A percentile compares a stretch with the other conserved stretches of the same genome.
These are phyloP conservation scores for Leptopilina syphax DNA, from an alignment of 2,888 invertebrate species.

Conservation along the genomic window DNA sequence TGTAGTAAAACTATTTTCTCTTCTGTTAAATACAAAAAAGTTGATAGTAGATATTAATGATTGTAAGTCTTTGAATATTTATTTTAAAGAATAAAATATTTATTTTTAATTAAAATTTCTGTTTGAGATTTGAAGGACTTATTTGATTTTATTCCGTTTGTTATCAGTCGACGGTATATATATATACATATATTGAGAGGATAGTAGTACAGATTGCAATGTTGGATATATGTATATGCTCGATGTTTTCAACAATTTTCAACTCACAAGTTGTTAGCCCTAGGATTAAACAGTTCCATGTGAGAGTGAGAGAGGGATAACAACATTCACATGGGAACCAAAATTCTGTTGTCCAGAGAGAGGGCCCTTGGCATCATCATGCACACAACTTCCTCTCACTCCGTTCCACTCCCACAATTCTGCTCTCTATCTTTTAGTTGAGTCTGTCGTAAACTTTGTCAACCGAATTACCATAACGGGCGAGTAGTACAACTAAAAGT, in stretches of 20 bases:
- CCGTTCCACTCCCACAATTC: background rate
- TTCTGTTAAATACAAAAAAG: no score
- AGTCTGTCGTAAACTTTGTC: constrained; percentile 60
- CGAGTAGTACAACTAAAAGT: constrained; percentile 47
- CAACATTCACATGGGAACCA: constrained; percentile 17
- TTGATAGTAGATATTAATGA: no score
- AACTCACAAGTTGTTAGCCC: constrained; percentile 20
- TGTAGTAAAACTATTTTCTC: no score
- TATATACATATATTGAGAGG: background rate
- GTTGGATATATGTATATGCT: background rate
- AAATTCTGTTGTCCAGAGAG: constrained; percentile 11
- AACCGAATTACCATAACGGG: constrained; percentile 68
- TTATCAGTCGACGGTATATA: background rate
- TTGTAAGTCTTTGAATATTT: no score
- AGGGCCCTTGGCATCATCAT: constrained; percentile 18
- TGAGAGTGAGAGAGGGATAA: constrained; percentile 1
- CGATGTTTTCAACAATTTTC: constrained; percentile 9
- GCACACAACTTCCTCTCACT: constrained; percentile 18
- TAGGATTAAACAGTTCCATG: constrained; percentile 5
- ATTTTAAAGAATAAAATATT: no score
- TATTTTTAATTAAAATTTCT: no score
- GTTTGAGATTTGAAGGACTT: no score
- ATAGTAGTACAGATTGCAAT: background rate
- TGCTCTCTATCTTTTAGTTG: constrained; percentile 46
- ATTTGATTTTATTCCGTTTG: no score